Percentiles rank a stretch among this genome's conserved stretches.
phyloP scores from a whole-genome alignment of 1,140 invertebrate species.

The Lasaia peninsularis region DNA sequence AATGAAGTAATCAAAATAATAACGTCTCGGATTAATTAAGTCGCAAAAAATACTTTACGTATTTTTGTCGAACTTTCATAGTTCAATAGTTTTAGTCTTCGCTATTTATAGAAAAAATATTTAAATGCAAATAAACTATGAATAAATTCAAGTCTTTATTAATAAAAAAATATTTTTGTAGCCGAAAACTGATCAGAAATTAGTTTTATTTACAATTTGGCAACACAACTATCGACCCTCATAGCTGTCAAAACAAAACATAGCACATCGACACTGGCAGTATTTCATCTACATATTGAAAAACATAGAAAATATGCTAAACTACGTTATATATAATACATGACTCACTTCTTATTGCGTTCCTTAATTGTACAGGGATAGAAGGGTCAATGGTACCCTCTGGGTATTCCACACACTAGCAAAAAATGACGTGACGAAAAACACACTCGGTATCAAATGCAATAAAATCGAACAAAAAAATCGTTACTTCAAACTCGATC shows the following conservation, averaged over 20 bases:
- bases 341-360: slow-evolving; percentile 71
- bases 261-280: slow-evolving; percentile 57
- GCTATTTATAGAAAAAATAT: too few relatives aligned
- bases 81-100: too few relatives aligned
- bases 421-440: slow-evolving; percentile 1
- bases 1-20: too few relatives aligned
- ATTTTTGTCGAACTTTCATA: too few relatives aligned
- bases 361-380: slow-evolving; percentile 52
- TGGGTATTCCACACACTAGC: not conserved
- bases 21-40: too few relatives aligned
- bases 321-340: slow-evolving; percentile 68
- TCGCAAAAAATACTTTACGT: too few relatives aligned
- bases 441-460: not conserved
- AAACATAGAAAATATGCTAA: slow-evolving; percentile 70
- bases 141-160: too few relatives aligned
- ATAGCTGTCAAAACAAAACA: slow-evolving; percentile 18
- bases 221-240: slow-evolving; percentile 2
- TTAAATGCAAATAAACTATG: too few relatives aligned
- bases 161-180: too few relatives aligned
- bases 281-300: slow-evolving; percentile 71
- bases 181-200: not conserved
- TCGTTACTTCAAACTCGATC: not conserved
- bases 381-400: slow-evolving; percentile 18
- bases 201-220: not conserved
- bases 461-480: slow-evolving; percentile 11